Evolutionary conservation across 2,797 vertebrate genomes (phyloP).

Genomic region (Nyctalus aviator): DNA sequence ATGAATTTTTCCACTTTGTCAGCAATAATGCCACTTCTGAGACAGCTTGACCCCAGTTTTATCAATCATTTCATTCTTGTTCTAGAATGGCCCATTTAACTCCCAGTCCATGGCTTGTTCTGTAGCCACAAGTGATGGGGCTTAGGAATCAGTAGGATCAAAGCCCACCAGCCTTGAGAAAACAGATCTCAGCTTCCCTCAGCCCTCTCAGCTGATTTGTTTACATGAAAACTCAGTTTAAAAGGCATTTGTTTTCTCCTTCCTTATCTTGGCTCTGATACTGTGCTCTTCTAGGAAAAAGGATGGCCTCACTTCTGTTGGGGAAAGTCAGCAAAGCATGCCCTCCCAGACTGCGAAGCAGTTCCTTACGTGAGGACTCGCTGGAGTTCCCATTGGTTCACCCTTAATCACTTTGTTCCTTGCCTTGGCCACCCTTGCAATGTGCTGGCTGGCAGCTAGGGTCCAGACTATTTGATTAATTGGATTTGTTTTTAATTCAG

Average conservation of each 20-base stretch:
- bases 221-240: constrained; percentile 75
- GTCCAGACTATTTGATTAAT: constrained; percentile 84
- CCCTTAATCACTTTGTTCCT: constrained; percentile 61
- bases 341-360: neutral
- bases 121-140: constrained; percentile 60
- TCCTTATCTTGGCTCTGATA: constrained; percentile 73
- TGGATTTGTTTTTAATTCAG: constrained; percentile 87
- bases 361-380: neutral
- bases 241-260: constrained; percentile 76
- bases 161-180: constrained; percentile 72
- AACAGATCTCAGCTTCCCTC: constrained; percentile 57
- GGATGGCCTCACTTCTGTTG: neutral
- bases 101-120: constrained; percentile 2
- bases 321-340: constrained; percentile 42
- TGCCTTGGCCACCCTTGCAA: constrained; percentile 72
- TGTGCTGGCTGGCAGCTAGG: constrained; percentile 74
- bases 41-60: neutral
- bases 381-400: neutral
- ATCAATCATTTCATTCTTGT: neutral
- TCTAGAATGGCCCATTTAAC: constrained; percentile 60
- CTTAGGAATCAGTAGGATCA: constrained; percentile 68
- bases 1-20: neutral
- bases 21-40: neutral
- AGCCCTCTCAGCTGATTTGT: constrained; percentile 62
- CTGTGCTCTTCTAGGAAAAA: neutral